phyloP scores from a whole-genome alignment of 2,888 invertebrate species.

The Saturnia japonica region DNA sequence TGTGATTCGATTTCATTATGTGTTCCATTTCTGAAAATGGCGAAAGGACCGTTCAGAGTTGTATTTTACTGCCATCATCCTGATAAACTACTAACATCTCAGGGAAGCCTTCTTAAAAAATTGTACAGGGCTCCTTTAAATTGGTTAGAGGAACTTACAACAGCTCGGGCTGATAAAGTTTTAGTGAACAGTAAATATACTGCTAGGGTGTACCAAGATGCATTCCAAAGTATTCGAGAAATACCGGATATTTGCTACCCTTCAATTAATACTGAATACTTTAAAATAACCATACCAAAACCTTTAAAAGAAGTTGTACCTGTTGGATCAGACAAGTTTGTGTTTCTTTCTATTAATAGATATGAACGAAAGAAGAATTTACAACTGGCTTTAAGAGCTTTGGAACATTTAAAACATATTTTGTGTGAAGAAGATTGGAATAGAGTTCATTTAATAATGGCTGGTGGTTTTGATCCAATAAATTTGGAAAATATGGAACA shows the following conservation, averaged over 20 bases:
- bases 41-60: constrained; percentile 83
- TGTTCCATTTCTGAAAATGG: constrained; percentile 91
- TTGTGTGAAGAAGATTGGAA: constrained; percentile 82
- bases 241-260: constrained; percentile 95
- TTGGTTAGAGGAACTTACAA: constrained; percentile 94
- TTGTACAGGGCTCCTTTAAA: constrained; percentile 94
- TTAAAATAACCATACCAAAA: constrained; percentile 79
- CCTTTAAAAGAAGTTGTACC: constrained; percentile 76
- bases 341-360: constrained; percentile 97
- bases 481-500: constrained; percentile 94
- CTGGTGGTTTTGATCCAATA: constrained; percentile 97
- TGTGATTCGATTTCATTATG: constrained; percentile 97
- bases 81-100: constrained; percentile 92
- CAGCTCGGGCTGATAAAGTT: constrained; percentile 92
- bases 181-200: constrained; percentile 98
- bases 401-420: constrained; percentile 84
- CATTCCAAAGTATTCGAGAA: constrained; percentile 88
- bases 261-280: constrained; percentile 91
- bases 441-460: constrained; percentile 92
- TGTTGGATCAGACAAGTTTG: constrained; percentile 80
- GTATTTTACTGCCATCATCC: constrained; percentile 99
- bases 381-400: constrained; percentile 90
- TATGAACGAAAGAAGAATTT: constrained; percentile 98
- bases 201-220: constrained; percentile 91
- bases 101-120: constrained; percentile 88